Evolutionary conservation across 2,113 vertebrate species (phyloP), one percentile per base, ranked within the genome.

Genomic region (Electrona antarctica): DNA sequence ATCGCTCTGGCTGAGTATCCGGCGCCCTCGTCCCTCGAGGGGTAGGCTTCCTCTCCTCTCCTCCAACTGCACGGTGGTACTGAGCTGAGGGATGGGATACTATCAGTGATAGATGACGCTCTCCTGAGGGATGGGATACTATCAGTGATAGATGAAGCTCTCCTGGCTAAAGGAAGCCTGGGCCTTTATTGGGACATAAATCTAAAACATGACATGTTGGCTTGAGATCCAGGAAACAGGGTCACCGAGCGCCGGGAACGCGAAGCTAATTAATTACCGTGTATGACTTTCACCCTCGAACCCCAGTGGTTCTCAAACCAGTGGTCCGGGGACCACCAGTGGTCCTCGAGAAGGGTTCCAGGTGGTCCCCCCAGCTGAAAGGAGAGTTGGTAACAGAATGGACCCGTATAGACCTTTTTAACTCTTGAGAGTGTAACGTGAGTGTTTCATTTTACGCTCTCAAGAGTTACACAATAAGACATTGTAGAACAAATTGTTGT

Each of bases 71-170:
- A 6, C 73, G 50, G 64, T 14, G 13, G 28, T 60, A 47, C 74
- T 49, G 72, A 84, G 75, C 74, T 52, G 72, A 85, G 75, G 28
- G 70, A 87, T 78, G 33, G 69, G 69, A 69, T 57, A 50, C 68
- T 89, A 81, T 81, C 73, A 69, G 78, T 87, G 89, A 88, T 88
- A 78, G 83, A 90, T 87, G 71, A 77, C 77, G 76, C 83, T 60
- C 71, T 73, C 80, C 73, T 62, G 60, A 85, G 75, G 15, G 70
- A 87, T 78, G 33, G 69, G 69, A 69, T 55, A 50, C 68, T 89
- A 81, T 81, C 73, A 67, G 78, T 87, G 89, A 88, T 88, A 78
- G 83, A 90, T 87, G 71, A 77, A 78, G 76, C 83, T 60, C 71
- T 73, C 80, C 73, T 62, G 60, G 83, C 65, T 63, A 45, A 41